A percentile compares a stretch with the other conserved stretches of the same genome.
phyloP scores from a whole-genome alignment of 1,140 invertebrate genomes.

The Panulirus ornatus region DNA sequence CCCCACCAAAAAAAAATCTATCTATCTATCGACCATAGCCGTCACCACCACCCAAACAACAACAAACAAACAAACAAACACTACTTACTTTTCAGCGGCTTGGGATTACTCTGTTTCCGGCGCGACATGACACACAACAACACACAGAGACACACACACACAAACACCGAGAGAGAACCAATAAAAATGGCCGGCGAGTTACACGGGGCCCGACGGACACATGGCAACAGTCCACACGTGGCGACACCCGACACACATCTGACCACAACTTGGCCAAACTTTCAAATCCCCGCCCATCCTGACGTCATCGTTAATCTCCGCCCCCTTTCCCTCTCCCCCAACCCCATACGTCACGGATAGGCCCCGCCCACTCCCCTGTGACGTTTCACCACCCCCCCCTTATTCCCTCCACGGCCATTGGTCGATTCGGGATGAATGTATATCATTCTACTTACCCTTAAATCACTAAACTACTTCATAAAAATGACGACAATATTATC shows the following conservation, averaged over 20 bases:
- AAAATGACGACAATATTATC: too few species aligned
- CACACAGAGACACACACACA: too few species aligned
- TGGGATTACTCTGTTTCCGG: constrained; percentile 84
- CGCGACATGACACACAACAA: constrained; percentile 83
- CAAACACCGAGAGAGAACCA: too few species aligned
- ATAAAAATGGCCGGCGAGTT: constrained; percentile 49
- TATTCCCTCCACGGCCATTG: background rate
- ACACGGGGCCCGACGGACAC: constrained; percentile 46
- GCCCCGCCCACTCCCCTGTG: constrained; percentile 23
- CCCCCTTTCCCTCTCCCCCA: constrained; percentile 3
- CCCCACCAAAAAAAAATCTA: too few species aligned
- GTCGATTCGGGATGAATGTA: background rate
- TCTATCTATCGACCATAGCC: background rate
- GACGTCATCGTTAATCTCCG: constrained; percentile 62
- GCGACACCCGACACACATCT: constrained; percentile 67
- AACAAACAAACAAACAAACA: constrained; percentile 18
- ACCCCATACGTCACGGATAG: background rate
- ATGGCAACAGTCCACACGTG: constrained; percentile 64
- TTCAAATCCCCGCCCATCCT: constrained; percentile 62
- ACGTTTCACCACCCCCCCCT: background rate
- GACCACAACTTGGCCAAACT: constrained; percentile 56
- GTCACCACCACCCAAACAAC: background rate
- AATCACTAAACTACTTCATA: background rate
- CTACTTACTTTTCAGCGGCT: constrained; percentile 84
- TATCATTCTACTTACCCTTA: background rate